Conservation (phyloP, 1,140 invertebrate genomes). For the Helicoverpa armigera region DNA sequence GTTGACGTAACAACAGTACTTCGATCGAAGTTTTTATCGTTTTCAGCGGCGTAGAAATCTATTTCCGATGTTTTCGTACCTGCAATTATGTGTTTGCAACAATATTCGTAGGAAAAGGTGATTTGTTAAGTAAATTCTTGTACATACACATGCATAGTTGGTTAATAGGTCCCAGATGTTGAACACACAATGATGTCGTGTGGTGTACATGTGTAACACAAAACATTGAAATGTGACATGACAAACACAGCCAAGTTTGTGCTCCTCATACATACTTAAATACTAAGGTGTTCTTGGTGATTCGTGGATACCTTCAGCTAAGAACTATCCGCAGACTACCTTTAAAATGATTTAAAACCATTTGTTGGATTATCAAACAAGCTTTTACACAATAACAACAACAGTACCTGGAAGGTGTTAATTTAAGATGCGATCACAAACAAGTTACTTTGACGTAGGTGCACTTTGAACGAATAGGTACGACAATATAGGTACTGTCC, state of each 20-base stretch:
- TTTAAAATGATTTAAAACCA: too few species aligned
- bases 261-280: slow-evolving; percentile 1
- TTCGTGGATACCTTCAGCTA: too few species aligned
- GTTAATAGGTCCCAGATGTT: neutral
- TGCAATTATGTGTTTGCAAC: slow-evolving; percentile 62
- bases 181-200: slow-evolving; percentile 2
- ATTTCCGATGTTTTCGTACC: slow-evolving; percentile 80
- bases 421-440: too few species aligned
- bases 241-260: neutral
- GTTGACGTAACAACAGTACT: slow-evolving; percentile 61
- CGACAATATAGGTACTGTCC: too few species aligned
- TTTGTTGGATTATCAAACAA: too few species aligned
- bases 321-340: too few species aligned
- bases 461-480: too few species aligned
- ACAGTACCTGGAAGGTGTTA: too few species aligned
- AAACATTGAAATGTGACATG: slow-evolving; percentile 21
- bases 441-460: too few species aligned
- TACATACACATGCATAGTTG: slow-evolving; percentile 9
- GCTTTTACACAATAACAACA: too few species aligned
- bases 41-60: slow-evolving; percentile 80
- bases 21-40: slow-evolving; percentile 66
- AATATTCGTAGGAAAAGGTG: slow-evolving; percentile 13
- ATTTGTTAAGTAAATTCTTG: neutral
- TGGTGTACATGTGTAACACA: slow-evolving; percentile 9
- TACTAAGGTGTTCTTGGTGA: neutral